Evolutionary conservation across 1,140 invertebrate genomes (phyloP).

Genomic region (Orussus abietinus): DNA sequence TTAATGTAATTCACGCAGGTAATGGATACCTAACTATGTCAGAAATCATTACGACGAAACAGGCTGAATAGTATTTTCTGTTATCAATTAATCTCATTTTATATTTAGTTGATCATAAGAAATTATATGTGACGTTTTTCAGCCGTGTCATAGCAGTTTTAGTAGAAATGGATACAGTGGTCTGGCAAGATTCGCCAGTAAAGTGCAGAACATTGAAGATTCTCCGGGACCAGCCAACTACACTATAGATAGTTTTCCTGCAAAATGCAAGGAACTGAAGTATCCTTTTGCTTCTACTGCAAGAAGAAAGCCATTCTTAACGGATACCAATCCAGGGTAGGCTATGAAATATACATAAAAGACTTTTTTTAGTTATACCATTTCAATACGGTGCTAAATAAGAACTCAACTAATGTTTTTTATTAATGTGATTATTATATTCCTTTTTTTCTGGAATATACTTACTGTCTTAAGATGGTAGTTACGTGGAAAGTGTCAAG

Average conservation of each 20-base stretch:
- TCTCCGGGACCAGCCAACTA: slow-evolving; percentile 34
- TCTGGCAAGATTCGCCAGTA: slow-evolving; percentile 21
- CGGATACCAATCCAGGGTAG: slow-evolving; percentile 38
- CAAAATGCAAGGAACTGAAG: slow-evolving; percentile 21
- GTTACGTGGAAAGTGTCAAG: too few relatives aligned
- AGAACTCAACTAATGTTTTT: too few relatives aligned
- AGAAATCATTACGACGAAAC: too few relatives aligned
- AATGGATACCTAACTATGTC: too few relatives aligned
- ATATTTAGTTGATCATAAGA: too few relatives aligned
- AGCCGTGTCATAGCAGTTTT: slow-evolving; percentile 34
- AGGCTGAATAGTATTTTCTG: too few relatives aligned
- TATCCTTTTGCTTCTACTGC: slow-evolving; percentile 26
- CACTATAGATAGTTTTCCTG: slow-evolving; percentile 12
- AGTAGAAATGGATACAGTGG: slow-evolving; percentile 41
- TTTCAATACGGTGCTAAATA: background rate
- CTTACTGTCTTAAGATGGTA: too few relatives aligned
- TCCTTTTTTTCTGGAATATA: too few relatives aligned
- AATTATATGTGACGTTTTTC: background rate
- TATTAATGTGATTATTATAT: too few relatives aligned
- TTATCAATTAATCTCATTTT: too few relatives aligned
- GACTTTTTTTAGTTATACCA: background rate
- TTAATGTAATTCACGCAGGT: slow-evolving; percentile 4
- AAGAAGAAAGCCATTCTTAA: slow-evolving; percentile 16
- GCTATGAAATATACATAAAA: background rate
- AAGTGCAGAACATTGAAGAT: slow-evolving; percentile 18